Percentiles rank a stretch among this genome's conserved stretches.
These are phyloP conservation scores for Liodrosophila aerea DNA, from an alignment of 2,888 invertebrate species.

Conservation along the genomic window DNA sequence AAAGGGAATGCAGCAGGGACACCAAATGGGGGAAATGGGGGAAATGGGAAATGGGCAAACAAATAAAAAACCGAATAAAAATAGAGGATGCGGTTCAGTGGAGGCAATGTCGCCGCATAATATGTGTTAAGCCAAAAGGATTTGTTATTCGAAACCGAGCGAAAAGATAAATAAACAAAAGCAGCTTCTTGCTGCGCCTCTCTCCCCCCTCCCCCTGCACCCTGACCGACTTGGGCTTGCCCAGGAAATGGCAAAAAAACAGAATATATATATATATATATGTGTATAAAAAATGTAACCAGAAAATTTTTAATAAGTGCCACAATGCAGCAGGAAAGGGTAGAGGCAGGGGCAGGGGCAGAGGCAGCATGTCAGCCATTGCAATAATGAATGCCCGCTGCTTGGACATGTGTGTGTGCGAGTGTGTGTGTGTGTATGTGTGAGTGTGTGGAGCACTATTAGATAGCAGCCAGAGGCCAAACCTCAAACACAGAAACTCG, in stretches of 20 bases:
- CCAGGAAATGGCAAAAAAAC: slow-evolving; percentile 43
- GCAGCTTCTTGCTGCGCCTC: slow-evolving; percentile 46
- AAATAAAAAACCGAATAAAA: slow-evolving; percentile 1
- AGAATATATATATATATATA: slow-evolving; percentile 1
- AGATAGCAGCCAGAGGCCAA: slow-evolving; percentile 49
- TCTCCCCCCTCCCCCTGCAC: not conserved
- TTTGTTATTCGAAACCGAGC: slow-evolving; percentile 78
- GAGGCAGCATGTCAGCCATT: slow-evolving; percentile 28
- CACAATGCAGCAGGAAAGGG: slow-evolving; percentile 59
- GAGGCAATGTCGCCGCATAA: slow-evolving; percentile 62
- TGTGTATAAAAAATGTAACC: slow-evolving; percentile 44
- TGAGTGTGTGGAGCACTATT: slow-evolving; percentile 17
- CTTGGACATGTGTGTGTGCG: slow-evolving; percentile 26
- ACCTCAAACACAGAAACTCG: not conserved
- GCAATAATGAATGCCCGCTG: slow-evolving; percentile 55
- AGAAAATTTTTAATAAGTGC: slow-evolving; percentile 76
- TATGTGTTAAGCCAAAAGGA: slow-evolving; percentile 78
- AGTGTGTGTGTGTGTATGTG: slow-evolving; percentile 13
- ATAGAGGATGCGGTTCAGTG: slow-evolving; percentile 7
- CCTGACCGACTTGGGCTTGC: slow-evolving; percentile 6
- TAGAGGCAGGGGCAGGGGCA: slow-evolving; percentile 21
- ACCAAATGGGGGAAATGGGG: too few relatives aligned
- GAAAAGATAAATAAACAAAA: slow-evolving; percentile 77
- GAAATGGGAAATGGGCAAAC: not conserved
- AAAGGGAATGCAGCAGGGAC: slow-evolving; percentile 37